Evolutionary conservation across 2,113 vertebrate genomes (phyloP), one percentile per base, ranked within the genome.

Genomic region (Ondatra zibethicus): DNA sequence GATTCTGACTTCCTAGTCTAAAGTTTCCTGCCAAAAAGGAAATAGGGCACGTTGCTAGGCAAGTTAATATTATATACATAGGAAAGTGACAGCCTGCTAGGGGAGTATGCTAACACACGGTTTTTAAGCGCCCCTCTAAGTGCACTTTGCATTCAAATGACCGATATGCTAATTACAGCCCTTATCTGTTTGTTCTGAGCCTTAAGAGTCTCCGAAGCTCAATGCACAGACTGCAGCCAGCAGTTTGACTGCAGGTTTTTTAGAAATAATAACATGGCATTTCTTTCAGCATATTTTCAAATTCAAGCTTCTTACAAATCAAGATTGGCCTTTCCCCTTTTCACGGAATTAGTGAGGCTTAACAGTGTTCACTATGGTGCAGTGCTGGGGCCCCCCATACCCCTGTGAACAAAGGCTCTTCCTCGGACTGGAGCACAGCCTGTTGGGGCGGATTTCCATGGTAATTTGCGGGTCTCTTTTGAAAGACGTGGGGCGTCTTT

Each of bases 61-160:
- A 92, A 97, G 96, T 97, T 96, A 98, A 97, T 96, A 96, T 93
- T 91, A 95, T 93, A 97, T 95, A 97, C 92, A 88, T 58, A 92
- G 19, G 36, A 96, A 98, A 97, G 92, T 97, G 96, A 97, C 96
- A 96, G 86, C 76, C 86, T 95, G 81, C 88, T 91, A 91, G 39
- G 91, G 91, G 76, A 97, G 27, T 81, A 90, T 42, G 88, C 90
- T 93, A 97, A 96, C 95, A 77, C 19, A 14, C 0, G 19, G 42
- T 77, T 95, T 95, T 97, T 95, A 97, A 97, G 88, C 39, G 0
- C 72, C 73, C 76, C 90, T 97, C 76, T 85, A 93, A 96, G 92
- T 89, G 86, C 94, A 93, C 92, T 98, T 97, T 96, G 95, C 96
- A 97, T 98, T 97, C 96, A 98, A 97, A 97, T 96, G 88, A 96